Conservation (phyloP, 1,140 invertebrate species). For the Drosophila seguyi region DNA sequence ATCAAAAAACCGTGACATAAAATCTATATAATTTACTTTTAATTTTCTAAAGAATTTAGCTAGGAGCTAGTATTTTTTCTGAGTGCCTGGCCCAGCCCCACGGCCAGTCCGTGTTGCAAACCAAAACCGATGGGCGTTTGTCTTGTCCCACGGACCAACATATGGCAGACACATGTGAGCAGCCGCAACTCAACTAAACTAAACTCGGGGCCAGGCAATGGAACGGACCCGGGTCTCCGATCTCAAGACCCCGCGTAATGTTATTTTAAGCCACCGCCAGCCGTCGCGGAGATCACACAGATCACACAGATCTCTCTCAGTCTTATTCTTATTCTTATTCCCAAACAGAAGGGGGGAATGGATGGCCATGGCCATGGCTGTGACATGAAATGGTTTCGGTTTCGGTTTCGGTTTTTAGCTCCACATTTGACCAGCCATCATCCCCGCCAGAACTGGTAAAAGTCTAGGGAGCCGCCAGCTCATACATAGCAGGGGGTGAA, state of each 20-base stretch:
- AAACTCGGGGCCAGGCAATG: slow-evolving; percentile 7
- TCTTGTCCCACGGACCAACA: slow-evolving; percentile 76
- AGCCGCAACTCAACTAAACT: slow-evolving; percentile 39
- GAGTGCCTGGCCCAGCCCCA: slow-evolving; percentile 40
- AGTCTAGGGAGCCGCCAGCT: slow-evolving; percentile 1
- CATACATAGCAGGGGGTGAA: slow-evolving; percentile 73
- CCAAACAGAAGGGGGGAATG: not conserved
- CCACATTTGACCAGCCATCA: slow-evolving; percentile 51
- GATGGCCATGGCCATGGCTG: slow-evolving; percentile 15
- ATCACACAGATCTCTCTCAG: slow-evolving; percentile 4
- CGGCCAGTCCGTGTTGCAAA: slow-evolving; percentile 60
- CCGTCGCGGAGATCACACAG: slow-evolving; percentile 25
- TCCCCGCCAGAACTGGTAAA: slow-evolving; percentile 5
- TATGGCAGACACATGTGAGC: slow-evolving; percentile 72
- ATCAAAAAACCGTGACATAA: not conserved
- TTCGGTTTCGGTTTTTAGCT: slow-evolving; percentile 32
- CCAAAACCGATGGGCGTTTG: slow-evolving; percentile 55
- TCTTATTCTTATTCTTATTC: not conserved
- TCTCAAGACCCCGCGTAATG: slow-evolving; percentile 47
- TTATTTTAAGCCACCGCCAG: slow-evolving; percentile 55
- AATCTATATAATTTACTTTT: not conserved
- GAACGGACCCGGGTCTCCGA: slow-evolving; percentile 36
- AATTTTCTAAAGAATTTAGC: not conserved
- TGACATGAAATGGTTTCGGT: slow-evolving; percentile 35
- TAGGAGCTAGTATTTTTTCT: not conserved